These are phyloP conservation scores for Schizaphis graminum DNA, from an alignment of 2,888 invertebrate species.

Conservation along the genomic window DNA sequence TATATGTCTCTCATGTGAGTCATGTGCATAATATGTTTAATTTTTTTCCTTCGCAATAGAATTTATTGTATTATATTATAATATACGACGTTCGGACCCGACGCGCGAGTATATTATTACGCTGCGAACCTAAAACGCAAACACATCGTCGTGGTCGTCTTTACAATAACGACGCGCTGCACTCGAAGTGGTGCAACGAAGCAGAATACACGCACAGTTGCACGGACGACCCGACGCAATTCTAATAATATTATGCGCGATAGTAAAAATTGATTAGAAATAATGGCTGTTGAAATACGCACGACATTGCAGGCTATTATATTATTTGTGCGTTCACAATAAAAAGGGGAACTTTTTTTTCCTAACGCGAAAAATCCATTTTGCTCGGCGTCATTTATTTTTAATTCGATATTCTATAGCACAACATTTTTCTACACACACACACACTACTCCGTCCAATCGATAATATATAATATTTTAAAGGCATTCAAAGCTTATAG, in stretches of 20 bases:
- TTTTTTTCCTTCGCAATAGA: background rate
- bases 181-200: background rate
- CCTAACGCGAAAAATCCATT: background rate
- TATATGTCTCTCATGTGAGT: background rate
- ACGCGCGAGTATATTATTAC: background rate
- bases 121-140: background rate
- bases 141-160: background rate
- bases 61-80: background rate
- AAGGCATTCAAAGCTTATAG: background rate
- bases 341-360: background rate
- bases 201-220: background rate
- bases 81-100: background rate
- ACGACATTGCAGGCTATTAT: background rate
- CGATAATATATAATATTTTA: background rate
- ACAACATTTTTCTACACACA: background rate
- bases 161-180: background rate
- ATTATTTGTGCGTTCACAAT: background rate
- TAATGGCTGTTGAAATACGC: background rate
- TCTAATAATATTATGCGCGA: background rate
- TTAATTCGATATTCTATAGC: background rate
- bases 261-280: background rate
- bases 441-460: background rate
- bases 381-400: background rate
- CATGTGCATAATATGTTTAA: constrained; percentile 9
- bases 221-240: background rate